Base-by-base conservation (phyloP, 2,888 invertebrate genomes). In the Chymomyza amoena region DNA sequence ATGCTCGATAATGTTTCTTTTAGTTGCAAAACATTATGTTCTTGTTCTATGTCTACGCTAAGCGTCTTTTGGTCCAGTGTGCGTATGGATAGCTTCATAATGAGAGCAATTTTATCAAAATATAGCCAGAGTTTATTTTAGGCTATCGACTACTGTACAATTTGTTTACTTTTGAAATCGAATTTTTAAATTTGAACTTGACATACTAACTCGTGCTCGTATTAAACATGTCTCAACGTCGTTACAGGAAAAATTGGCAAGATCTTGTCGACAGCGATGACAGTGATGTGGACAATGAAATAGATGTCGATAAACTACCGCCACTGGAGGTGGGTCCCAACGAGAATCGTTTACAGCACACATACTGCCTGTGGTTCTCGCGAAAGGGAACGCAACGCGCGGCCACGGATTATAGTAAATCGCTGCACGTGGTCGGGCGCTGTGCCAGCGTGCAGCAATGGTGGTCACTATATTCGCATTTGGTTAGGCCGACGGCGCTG, bases 371-470 rank as follows among this genome's bases (percentile, higher is more conserved):
- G 91, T 99, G 98, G 98, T 97, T 95, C 90, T 93, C 94, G 57
- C 92, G 93, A 80, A 93, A 94, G 86, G 93, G 93, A 50, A 88
- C 91, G 76, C 92, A 91, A 70, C 85, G 91, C 51, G 86, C 85
- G 20, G 90, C 91, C 69, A 89, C 89, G 61, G 91, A 91, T 68
- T 92, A 92, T 73, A 91, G 91, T 75, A 92, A 92, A 89, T 92
- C 97, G 90, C 94, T 99, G 89, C 96, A 97, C 92, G 93, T 97
- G 90, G 95, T 98, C 86, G 97, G 96, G 77, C 94, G 96, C 90
- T 96, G 97, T 92, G 96, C 95, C 66, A 96, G 96, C 76, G 98
- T 99, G 74, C 99, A 99, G 92, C 98, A 99, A 93, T 99, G 99
- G 95, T 99, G 99, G 99, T 95, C 96, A 51, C 93, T 98, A 73